Evolutionary conservation across 2,888 invertebrate species (phyloP).

Genomic region (Melangyna quadrimaculata): DNA sequence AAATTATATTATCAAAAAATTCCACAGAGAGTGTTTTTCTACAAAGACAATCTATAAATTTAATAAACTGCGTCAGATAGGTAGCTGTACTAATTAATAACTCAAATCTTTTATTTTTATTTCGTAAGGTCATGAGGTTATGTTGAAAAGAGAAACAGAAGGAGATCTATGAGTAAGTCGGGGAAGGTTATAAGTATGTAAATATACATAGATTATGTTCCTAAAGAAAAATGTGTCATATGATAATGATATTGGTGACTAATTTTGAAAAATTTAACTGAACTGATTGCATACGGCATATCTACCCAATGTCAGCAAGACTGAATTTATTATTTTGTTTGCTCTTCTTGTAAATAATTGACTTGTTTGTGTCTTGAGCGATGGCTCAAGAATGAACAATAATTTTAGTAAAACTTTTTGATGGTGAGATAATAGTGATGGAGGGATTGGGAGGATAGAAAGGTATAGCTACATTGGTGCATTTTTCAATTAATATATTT

Average conservation of each 20-base stretch:
- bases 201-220: neutral
- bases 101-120: neutral
- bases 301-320: neutral
- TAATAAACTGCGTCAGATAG: neutral
- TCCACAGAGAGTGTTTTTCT: neutral
- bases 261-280: neutral
- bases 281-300: neutral
- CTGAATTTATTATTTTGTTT: neutral
- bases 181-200: neutral
- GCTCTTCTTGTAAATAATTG: neutral
- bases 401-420: neutral
- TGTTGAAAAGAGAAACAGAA: neutral
- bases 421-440: neutral
- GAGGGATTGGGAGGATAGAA: too few relatives aligned
- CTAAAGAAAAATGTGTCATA: neutral
- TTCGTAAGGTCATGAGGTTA: neutral
- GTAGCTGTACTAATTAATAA: neutral
- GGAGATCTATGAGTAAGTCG: neutral
- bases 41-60: neutral
- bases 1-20: slow-evolving; percentile 6
- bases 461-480: too few relatives aligned
- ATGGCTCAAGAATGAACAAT: neutral
- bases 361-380: neutral
- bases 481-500: too few relatives aligned
- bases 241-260: neutral